phyloP scores from a whole-genome alignment of 1,140 invertebrate genomes.

The Nilaparvata lugens region DNA sequence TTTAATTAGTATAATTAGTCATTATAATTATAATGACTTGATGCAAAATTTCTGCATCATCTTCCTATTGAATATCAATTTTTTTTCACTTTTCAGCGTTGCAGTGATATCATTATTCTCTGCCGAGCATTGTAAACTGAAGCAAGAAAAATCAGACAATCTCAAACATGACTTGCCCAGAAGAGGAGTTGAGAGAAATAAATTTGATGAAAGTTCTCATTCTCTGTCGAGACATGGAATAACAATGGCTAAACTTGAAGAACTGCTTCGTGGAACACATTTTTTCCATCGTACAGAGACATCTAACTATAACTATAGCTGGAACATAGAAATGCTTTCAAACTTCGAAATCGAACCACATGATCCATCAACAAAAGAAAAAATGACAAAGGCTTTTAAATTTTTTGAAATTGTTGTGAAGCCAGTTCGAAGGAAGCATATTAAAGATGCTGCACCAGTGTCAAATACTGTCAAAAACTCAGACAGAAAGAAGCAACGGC shows the following conservation, averaged over 20 bases:
- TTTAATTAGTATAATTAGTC: too few relatives aligned
- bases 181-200: constrained; percentile 3
- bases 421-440: too few relatives aligned
- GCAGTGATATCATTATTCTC: constrained; percentile 49
- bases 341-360: too few relatives aligned
- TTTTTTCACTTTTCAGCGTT: constrained; percentile 36
- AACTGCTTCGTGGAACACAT: constrained; percentile 16
- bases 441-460: too few relatives aligned
- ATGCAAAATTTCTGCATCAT: too few relatives aligned
- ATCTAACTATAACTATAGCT: not conserved
- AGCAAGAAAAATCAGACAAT: constrained; percentile 18
- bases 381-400: too few relatives aligned
- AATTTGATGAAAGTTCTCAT: constrained; percentile 9
- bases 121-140: constrained; percentile 32
- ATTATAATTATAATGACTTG: too few relatives aligned
- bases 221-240: constrained; percentile 12
- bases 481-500: too few relatives aligned
- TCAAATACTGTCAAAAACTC: too few relatives aligned
- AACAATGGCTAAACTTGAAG: constrained; percentile 10
- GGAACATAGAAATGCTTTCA: too few relatives aligned
- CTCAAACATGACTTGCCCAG: constrained; percentile 21
- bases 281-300: not conserved
- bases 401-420: too few relatives aligned
- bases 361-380: too few relatives aligned
- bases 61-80: not conserved